Percentiles rank a stretch among this genome's conserved stretches.
phyloP scores from a whole-genome alignment of 2,888 invertebrate genomes.

The Lepas anatifera region DNA sequence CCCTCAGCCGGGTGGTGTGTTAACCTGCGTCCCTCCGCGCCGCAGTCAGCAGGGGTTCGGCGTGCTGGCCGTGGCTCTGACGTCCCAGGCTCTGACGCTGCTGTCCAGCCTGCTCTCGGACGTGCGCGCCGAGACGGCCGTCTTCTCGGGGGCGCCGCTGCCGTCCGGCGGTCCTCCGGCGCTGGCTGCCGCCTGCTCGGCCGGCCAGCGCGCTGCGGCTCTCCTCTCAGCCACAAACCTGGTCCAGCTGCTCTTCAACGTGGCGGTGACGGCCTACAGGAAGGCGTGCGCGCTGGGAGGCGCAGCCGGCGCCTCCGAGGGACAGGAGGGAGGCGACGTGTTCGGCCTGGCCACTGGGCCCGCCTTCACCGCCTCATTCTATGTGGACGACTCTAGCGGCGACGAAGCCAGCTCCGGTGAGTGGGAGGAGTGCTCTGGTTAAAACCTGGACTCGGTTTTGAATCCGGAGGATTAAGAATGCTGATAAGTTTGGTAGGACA shows the following conservation, averaged over 20 bases:
- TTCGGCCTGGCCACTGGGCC: neutral
- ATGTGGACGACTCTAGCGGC: conserved; percentile 18
- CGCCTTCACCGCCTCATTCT: conserved; percentile 10
- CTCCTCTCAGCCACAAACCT: conserved; percentile 57
- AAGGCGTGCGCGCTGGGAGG: conserved; percentile 40
- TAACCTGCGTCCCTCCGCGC: conserved; percentile 17
- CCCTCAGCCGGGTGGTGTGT: too few relatives aligned
- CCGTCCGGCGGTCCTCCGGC: conserved; percentile 42
- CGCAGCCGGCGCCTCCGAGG: too few relatives aligned
- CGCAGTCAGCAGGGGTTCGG: conserved; percentile 72
- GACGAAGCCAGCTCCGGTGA: conserved; percentile 14
- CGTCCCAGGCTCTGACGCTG: conserved; percentile 68
- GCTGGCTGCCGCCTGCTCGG: conserved; percentile 50
- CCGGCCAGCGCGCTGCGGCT: conserved; percentile 55
- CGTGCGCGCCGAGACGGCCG: conserved; percentile 52
- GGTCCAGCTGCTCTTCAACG: conserved; percentile 69
- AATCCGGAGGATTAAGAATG: too few relatives aligned
- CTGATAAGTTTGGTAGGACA: too few relatives aligned
- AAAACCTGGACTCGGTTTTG: too few relatives aligned
- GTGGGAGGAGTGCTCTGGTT: neutral
- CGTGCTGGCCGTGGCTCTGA: conserved; percentile 76
- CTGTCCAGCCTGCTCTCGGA: conserved; percentile 60
- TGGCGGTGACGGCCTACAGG: conserved; percentile 79
- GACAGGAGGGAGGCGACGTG: neutral
- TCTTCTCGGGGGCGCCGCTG: conserved; percentile 21